A percentile compares a stretch with the other conserved stretches of the same genome.
Evolutionary conservation across 1,140 invertebrate genomes (phyloP).

Genomic region (Macrotrachela quadricornifera): DNA sequence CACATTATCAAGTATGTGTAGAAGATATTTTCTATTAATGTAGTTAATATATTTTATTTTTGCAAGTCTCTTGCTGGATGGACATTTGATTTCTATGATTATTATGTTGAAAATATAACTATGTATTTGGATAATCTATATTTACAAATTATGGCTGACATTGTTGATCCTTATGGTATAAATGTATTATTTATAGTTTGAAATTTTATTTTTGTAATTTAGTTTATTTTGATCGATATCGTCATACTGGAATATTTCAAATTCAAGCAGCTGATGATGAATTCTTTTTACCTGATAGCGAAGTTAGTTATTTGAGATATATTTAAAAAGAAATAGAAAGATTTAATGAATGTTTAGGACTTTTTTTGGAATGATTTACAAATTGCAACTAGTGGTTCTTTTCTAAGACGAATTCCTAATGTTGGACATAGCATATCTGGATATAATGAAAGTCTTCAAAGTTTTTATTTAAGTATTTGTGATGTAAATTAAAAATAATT

Average conservation of each 20-base stretch:
- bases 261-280: conserved; percentile 20
- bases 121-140: neutral
- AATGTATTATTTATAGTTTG: neutral
- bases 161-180: conserved; percentile 3
- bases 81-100: conserved; percentile 8
- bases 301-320: conserved; percentile 4
- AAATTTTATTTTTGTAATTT: neutral
- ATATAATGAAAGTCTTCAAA: conserved; percentile 15
- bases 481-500: conserved; percentile 6
- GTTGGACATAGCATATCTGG: conserved; percentile 19
- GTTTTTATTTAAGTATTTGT: conserved; percentile 15
- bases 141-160: neutral
- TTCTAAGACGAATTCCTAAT: conserved; percentile 12
- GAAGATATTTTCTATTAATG: too few relatives aligned
- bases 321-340: neutral
- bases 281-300: conserved; percentile 21
- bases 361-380: neutral
- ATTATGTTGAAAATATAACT: conserved; percentile 8
- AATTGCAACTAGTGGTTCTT: neutral
- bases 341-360: neutral
- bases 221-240: conserved; percentile 20
- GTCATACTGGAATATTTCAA: conserved; percentile 16
- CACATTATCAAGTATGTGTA: too few relatives aligned
- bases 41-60: neutral
- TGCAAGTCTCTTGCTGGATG: neutral